Evolutionary conservation across 2,113 vertebrate species (phyloP).

Genomic region (Zosterops lateralis): DNA sequence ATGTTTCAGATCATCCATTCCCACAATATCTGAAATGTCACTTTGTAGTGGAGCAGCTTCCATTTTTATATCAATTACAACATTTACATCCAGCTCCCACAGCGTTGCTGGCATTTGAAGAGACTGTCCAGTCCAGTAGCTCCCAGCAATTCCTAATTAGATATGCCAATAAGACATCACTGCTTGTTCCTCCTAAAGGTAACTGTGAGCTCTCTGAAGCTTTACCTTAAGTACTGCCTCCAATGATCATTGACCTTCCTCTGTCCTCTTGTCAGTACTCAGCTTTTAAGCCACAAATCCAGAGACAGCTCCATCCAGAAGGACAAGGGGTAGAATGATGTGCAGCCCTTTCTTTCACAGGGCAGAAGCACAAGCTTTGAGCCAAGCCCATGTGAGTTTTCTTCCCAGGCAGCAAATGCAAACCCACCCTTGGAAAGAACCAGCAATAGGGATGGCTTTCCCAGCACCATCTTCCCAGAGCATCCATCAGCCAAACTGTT

Average conservation of each 20-base stretch:
- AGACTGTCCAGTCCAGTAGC: slow-evolving; percentile 15
- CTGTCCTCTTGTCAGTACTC: background rate
- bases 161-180: slow-evolving; percentile 26
- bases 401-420: background rate
- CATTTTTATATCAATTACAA: slow-evolving; percentile 34
- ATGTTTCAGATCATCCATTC: slow-evolving; percentile 24
- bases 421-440: background rate
- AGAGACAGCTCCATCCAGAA: background rate
- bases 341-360: background rate
- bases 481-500: background rate
- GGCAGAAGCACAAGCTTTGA: background rate
- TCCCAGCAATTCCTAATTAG: slow-evolving; percentile 53
- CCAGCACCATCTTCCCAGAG: background rate
- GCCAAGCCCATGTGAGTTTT: background rate
- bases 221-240: slow-evolving; percentile 21
- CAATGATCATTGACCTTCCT: background rate
- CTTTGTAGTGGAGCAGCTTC: slow-evolving; percentile 14
- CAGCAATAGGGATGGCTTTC: background rate
- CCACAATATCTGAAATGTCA: slow-evolving; percentile 44
- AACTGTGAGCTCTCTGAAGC: background rate
- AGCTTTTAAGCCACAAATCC: background rate
- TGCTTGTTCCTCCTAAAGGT: background rate
- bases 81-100: slow-evolving; percentile 1
- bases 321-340: background rate
- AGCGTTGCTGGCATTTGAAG: slow-evolving; percentile 35